A percentile compares a stretch with the other conserved stretches of the same genome.
These are phyloP conservation scores for Molossus alvarezi DNA, from an alignment of 2,797 vertebrate genomes.

Conservation along the genomic window DNA sequence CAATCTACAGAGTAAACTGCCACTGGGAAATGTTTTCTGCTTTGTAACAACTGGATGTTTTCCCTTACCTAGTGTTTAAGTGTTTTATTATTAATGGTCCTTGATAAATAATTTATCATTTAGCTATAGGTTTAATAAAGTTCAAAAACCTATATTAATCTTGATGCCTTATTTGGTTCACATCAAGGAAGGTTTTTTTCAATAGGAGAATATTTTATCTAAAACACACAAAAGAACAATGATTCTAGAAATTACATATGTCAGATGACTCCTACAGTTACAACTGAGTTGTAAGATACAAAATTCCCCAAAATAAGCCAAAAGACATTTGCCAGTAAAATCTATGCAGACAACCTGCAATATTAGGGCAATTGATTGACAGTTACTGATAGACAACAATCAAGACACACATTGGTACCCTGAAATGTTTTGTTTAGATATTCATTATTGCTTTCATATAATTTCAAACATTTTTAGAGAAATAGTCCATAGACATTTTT, in stretches of 20 bases:
- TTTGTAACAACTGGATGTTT: slow-evolving; percentile 36
- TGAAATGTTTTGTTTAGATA: background rate
- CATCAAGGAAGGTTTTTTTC: background rate
- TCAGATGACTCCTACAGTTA: background rate
- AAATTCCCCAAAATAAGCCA: background rate
- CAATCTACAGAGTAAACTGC: slow-evolving; percentile 50
- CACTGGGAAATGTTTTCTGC: slow-evolving; percentile 37
- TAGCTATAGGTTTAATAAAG: background rate
- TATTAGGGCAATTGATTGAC: background rate
- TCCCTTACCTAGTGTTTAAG: background rate
- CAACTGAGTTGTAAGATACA: background rate
- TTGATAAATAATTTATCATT: slow-evolving; percentile 44
- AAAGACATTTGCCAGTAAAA: background rate
- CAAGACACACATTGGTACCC: background rate
- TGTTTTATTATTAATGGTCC: background rate
- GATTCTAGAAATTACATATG: background rate
- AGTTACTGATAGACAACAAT: background rate
- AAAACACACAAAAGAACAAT: background rate
- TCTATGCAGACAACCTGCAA: background rate
- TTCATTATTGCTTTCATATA: background rate
- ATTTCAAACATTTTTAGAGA: background rate
- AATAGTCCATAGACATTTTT: background rate
- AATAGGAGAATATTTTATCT: background rate
- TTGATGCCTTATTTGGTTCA: background rate
- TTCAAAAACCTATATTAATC: background rate